Evolutionary conservation across 2,113 vertebrate species (phyloP).

Genomic region (Saccopteryx bilineata): DNA sequence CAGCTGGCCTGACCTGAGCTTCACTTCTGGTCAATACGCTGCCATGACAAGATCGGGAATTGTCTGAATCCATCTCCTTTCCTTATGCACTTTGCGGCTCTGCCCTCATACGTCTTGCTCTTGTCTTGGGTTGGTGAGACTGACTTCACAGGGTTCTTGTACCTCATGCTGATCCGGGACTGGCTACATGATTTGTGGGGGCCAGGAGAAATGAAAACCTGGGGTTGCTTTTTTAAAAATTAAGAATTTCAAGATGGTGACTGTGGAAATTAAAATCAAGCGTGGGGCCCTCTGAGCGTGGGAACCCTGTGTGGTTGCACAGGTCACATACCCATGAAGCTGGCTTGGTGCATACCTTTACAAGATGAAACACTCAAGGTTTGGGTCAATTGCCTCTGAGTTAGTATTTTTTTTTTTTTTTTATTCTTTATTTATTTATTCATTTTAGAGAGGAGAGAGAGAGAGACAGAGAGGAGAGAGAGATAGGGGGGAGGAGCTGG

Average conservation of each 20-base stretch:
- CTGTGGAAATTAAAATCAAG: background rate
- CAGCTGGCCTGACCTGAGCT: background rate
- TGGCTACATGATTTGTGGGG: background rate
- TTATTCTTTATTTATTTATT: too few species aligned
- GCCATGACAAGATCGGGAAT: background rate
- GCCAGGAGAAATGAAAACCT: background rate
- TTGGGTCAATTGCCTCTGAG: background rate
- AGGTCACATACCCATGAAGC: background rate
- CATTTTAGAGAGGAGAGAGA: too few species aligned
- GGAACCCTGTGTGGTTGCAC: background rate
- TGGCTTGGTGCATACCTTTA: background rate
- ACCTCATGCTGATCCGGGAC: background rate
- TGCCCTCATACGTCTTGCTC: background rate
- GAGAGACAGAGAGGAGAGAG: too few species aligned
- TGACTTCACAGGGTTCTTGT: background rate
- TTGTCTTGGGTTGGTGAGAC: background rate
- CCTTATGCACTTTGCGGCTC: background rate
- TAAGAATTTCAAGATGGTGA: background rate
- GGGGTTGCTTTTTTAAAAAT: background rate
- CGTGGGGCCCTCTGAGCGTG: fast-evolving
- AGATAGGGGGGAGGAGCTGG: too few species aligned
- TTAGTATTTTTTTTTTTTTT: too few species aligned
- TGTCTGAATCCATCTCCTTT: background rate
- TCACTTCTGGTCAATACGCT: background rate
- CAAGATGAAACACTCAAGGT: background rate